Conservation (phyloP, 2,113 vertebrate species). For the Notarius lentiginosus region DNA sequence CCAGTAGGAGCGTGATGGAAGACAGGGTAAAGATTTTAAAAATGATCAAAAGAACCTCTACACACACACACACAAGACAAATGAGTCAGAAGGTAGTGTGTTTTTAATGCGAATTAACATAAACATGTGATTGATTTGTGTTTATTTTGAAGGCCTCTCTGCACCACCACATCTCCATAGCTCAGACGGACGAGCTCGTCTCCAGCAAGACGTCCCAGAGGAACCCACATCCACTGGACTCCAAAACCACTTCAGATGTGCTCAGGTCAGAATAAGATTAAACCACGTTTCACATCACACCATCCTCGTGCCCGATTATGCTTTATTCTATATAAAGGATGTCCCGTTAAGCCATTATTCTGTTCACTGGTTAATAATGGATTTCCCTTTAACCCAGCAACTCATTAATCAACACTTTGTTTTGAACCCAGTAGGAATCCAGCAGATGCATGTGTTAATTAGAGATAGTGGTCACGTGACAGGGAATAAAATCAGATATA, state of each 20-base stretch:
- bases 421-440: neutral
- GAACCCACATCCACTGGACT: conserved; percentile 92
- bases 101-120: neutral
- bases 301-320: neutral
- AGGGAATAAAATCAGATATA: neutral
- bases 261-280: conserved; percentile 77
- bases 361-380: too few species aligned
- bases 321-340: neutral
- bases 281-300: neutral
- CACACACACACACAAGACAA: neutral
- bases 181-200: conserved; percentile 88
- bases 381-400: neutral
- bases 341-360: neutral
- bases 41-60: neutral
- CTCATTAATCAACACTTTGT: neutral
- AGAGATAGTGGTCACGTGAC: neutral
- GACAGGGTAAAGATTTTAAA: neutral
- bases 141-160: conserved; percentile 81
- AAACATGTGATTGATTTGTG: neutral
- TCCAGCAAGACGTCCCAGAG: conserved; percentile 86
- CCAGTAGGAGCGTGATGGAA: neutral
- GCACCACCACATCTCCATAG: conserved; percentile 95
- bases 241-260: conserved; percentile 98
- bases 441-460: neutral
- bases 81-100: neutral